Conservation (phyloP, 1,140 invertebrate genomes). For the Ceratina australensis region DNA sequence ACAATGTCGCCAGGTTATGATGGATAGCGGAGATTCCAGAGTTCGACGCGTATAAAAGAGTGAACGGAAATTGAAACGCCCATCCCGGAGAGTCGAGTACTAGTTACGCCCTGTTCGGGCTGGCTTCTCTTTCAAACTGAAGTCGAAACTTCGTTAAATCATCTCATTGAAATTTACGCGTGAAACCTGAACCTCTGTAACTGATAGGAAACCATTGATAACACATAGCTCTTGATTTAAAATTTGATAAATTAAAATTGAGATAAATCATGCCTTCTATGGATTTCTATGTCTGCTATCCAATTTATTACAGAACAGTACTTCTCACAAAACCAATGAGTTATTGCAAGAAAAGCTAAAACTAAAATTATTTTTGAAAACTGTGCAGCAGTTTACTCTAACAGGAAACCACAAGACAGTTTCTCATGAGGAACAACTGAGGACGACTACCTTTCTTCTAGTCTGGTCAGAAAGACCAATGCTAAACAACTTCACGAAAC, state of each 20-base stretch:
- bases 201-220: too few species aligned
- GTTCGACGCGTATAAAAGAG: constrained; percentile 28
- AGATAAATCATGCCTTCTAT: too few species aligned
- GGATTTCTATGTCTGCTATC: too few species aligned
- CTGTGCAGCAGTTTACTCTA: background rate
- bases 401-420: background rate
- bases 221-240: too few species aligned
- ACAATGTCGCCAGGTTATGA: constrained; percentile 36
- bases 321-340: too few species aligned
- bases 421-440: constrained; percentile 13
- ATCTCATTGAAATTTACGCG: background rate
- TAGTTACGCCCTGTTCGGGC: constrained; percentile 2
- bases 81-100: background rate
- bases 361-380: background rate
- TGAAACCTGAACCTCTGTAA: background rate
- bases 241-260: too few species aligned
- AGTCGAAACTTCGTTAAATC: constrained; percentile 10
- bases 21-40: constrained; percentile 42
- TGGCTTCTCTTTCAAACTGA: constrained; percentile 23
- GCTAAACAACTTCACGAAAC: background rate
- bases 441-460: background rate
- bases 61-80: constrained; percentile 39
- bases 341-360: too few species aligned
- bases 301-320: too few species aligned
- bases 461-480: background rate